Evolutionary conservation across 53 echinoderm and acorn worm species (phyloP).

Genomic region (Mesocentrotus franciscanus): DNA sequence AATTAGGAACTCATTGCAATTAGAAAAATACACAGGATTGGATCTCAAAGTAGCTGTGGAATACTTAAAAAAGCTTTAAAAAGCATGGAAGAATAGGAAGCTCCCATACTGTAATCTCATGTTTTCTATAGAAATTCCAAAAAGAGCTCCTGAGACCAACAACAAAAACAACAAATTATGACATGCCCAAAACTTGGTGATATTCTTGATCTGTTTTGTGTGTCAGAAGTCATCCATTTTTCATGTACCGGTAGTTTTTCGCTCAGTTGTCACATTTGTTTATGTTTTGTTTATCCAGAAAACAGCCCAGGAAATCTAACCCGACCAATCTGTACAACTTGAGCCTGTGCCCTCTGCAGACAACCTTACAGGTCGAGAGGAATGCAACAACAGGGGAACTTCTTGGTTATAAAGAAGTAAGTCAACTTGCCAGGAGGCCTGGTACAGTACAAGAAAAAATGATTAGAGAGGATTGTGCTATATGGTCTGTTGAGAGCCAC

Average conservation of each 20-base stretch:
- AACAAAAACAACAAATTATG: no score
- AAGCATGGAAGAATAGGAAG: no score
- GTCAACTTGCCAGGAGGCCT: neutral
- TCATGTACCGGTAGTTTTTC: neutral
- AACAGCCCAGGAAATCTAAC: slow-evolving; percentile 75
- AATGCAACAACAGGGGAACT: slow-evolving; percentile 93
- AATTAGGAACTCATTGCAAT: no score
- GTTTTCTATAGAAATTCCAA: neutral
- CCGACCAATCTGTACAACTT: slow-evolving; percentile 79
- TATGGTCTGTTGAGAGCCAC: neutral
- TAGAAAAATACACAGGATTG: no score
- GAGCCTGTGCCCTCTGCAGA: slow-evolving; percentile 79
- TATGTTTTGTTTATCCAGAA: slow-evolving; percentile 61
- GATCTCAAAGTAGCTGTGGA: no score
- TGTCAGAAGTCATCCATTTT: no score
- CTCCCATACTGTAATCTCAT: neutral
- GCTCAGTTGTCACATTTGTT: neutral
- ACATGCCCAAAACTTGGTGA: neutral
- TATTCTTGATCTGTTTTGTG: neutral
- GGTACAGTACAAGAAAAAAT: neutral
- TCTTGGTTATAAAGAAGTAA: slow-evolving; percentile 94
- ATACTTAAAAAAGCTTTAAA: no score
- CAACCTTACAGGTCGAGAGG: slow-evolving; percentile 88
- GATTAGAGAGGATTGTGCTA: neutral
- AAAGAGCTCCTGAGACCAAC: neutral